These are phyloP conservation scores for Pseudolycoriella hygida DNA, from an alignment of 2,888 invertebrate genomes.

Conservation along the genomic window DNA sequence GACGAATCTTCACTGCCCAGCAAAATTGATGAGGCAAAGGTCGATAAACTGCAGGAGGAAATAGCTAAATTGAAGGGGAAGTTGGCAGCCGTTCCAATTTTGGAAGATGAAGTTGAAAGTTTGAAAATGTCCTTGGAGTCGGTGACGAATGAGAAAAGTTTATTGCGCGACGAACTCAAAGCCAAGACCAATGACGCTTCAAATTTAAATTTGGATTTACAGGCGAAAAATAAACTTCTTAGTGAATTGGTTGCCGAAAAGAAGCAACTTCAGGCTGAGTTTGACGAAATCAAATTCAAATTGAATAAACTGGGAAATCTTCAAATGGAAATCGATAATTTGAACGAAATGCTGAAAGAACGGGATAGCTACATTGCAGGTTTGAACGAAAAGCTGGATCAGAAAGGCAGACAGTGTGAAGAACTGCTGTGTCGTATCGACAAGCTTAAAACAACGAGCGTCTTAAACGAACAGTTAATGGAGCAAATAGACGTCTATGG, in stretches of 20 bases:
- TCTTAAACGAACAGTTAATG: constrained; percentile 10
- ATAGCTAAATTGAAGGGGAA: constrained; percentile 36
- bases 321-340: constrained; percentile 10
- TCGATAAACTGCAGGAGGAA: constrained; percentile 33
- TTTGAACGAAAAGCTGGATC: not conserved
- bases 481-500: constrained; percentile 13
- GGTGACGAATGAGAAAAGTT: constrained; percentile 30
- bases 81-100: constrained; percentile 28
- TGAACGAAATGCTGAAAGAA: constrained; percentile 12
- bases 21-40: constrained; percentile 10
- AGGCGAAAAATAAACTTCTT: constrained; percentile 6
- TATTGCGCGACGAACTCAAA: constrained; percentile 32
- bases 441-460: constrained; percentile 11
- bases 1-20: too few relatives aligned
- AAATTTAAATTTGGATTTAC: constrained; percentile 26
- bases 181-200: constrained; percentile 30
- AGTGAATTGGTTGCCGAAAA: constrained; percentile 23
- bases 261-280: constrained; percentile 29
- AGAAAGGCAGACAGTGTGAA: not conserved
- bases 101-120: constrained; percentile 27
- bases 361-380: not conserved
- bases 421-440: not conserved
- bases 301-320: constrained; percentile 15
- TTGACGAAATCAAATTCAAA: constrained; percentile 24
- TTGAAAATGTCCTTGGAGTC: constrained; percentile 10